Conservation (phyloP, 2,797 vertebrate genomes). For the Anomalospiza imberbis region DNA sequence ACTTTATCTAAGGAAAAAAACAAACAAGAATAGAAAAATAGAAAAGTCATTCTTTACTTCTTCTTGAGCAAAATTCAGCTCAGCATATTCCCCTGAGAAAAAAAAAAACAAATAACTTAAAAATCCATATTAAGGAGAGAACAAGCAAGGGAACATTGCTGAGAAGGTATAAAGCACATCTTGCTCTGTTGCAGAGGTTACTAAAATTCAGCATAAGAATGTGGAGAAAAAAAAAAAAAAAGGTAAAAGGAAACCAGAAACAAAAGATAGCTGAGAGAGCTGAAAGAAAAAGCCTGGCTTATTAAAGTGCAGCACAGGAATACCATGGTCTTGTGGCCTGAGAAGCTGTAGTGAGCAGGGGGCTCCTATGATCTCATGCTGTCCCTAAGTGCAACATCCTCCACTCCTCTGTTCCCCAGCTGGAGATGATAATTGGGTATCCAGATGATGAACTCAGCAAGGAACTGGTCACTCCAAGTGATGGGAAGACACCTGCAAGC, state of each 20-base stretch:
- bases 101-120: neutral
- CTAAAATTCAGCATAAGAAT: neutral
- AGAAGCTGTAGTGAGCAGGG: neutral
- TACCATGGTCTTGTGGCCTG: neutral
- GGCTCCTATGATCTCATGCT: neutral
- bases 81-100: neutral
- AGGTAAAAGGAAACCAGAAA: neutral
- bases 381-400: neutral
- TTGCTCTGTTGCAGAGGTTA: neutral
- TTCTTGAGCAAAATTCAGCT: neutral
- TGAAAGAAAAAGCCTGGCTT: neutral
- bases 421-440: neutral
- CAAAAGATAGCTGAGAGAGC: neutral
- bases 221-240: neutral
- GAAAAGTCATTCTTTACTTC: neutral
- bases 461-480: neutral
- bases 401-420: neutral
- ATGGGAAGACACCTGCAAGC: neutral
- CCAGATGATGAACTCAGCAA: neutral
- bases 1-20: neutral
- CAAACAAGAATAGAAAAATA: neutral
- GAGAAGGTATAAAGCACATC: neutral
- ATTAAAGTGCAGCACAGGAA: neutral
- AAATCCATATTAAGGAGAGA: neutral
- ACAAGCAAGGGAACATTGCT: neutral